Evolutionary conservation across 2,888 invertebrate genomes (phyloP).

Genomic region (Athalia circularis): DNA sequence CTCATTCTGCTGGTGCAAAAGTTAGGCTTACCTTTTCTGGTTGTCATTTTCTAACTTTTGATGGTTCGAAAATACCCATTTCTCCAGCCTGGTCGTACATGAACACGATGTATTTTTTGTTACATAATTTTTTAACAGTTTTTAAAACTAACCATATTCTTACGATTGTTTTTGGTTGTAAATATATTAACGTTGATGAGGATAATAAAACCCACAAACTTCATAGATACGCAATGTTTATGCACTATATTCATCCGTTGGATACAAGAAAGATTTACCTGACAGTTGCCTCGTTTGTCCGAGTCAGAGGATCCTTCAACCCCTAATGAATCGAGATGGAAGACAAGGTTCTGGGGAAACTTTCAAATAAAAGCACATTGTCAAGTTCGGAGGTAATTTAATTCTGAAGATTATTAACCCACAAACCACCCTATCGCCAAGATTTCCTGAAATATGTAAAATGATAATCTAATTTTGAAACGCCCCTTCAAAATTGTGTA

Average conservation of each 20-base stretch:
- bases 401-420: slow-evolving; percentile 30
- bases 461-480: no score
- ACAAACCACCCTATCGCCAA: neutral
- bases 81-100: no score
- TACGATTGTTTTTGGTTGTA: no score
- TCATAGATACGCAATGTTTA: neutral
- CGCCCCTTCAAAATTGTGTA: neutral
- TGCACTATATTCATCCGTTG: no score
- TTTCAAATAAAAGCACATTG: neutral
- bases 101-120: neutral
- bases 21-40: no score
- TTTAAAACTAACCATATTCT: no score
- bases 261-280: neutral
- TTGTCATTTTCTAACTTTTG: no score
- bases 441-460: neutral
- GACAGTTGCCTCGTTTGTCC: slow-evolving; percentile 14
- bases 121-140: no score
- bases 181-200: no score
- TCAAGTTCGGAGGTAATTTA: neutral
- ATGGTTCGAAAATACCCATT: no score
- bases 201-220: no score
- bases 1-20: no score
- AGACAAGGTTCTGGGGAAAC: slow-evolving; percentile 12
- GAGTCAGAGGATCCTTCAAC: slow-evolving; percentile 9
- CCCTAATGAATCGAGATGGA: slow-evolving; percentile 26